Evolutionary conservation across 2,888 invertebrate genomes (phyloP).

Genomic region (Eristalis arbustorum): DNA sequence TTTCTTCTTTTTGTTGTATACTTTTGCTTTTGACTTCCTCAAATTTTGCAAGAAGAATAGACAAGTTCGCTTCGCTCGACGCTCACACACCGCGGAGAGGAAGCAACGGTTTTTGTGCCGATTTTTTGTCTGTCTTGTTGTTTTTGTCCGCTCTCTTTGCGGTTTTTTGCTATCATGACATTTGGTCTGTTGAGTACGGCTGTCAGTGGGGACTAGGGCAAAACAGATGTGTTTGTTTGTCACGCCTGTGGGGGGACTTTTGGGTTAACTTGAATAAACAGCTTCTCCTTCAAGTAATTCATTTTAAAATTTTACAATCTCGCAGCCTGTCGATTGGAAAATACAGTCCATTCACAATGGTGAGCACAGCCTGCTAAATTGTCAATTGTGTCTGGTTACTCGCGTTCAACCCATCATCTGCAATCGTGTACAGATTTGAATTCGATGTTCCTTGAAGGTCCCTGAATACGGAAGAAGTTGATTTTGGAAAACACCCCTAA

Average conservation of each 20-base stretch:
- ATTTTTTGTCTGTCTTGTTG: constrained; percentile 15
- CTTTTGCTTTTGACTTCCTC: constrained; percentile 15
- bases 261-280: neutral
- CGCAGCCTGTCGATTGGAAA: too few species aligned
- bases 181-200: constrained; percentile 1
- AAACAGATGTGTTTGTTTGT: constrained; percentile 33
- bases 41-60: constrained; percentile 36
- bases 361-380: too few species aligned
- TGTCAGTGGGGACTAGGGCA: neutral
- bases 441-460: too few species aligned
- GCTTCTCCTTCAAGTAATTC: too few species aligned
- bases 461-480: too few species aligned
- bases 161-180: constrained; percentile 38
- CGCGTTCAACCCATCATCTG: too few species aligned
- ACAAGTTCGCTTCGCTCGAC: constrained; percentile 34
- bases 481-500: neutral
- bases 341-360: too few species aligned
- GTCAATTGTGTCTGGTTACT: too few species aligned
- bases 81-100: constrained; percentile 41
- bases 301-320: too few species aligned
- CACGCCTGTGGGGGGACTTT: neutral
- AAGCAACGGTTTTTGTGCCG: constrained; percentile 42
- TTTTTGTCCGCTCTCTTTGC: constrained; percentile 12
- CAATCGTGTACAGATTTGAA: too few species aligned
- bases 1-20: constrained; percentile 14